Evolutionary conservation across 2,113 vertebrate genomes (phyloP).

Genomic region (Hassar affinis): DNA sequence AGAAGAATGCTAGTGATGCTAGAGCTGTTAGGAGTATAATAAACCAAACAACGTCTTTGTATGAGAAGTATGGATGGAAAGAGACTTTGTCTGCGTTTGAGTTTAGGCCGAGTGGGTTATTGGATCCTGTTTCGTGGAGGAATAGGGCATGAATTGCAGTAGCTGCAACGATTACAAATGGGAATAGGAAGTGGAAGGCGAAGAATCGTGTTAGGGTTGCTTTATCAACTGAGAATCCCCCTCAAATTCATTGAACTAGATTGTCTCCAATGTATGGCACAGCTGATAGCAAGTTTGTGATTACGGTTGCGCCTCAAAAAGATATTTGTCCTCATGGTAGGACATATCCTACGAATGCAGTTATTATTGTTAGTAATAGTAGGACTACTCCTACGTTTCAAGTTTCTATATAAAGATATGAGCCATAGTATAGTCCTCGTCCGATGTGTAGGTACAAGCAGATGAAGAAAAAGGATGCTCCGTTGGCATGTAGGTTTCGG

Average conservation of each 20-base stretch:
- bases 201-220: slow-evolving; percentile 22
- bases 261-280: background rate
- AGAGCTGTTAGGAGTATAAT: background rate
- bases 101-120: background rate
- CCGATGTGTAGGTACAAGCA: slow-evolving; percentile 38
- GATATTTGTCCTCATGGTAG: slow-evolving; percentile 58
- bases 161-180: background rate
- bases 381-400: slow-evolving; percentile 46
- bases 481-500: slow-evolving; percentile 25
- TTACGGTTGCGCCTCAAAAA: slow-evolving; percentile 54
- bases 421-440: slow-evolving; percentile 21
- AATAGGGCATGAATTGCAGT: background rate
- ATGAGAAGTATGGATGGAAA: slow-evolving; percentile 39
- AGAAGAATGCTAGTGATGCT: background rate
- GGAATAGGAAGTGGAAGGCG: background rate
- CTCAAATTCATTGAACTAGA: background rate
- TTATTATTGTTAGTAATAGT: background rate
- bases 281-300: slow-evolving; percentile 50
- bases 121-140: background rate
- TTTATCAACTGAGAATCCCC: background rate
- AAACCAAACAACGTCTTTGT: slow-evolving; percentile 4
- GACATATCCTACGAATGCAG: slow-evolving; percentile 43
- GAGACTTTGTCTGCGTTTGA: slow-evolving; percentile 51
- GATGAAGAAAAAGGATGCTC: slow-evolving; percentile 53
- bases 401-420: slow-evolving; percentile 29